phyloP scores from a whole-genome alignment of 2,113 vertebrate genomes.

The Gymnogyps californianus region DNA sequence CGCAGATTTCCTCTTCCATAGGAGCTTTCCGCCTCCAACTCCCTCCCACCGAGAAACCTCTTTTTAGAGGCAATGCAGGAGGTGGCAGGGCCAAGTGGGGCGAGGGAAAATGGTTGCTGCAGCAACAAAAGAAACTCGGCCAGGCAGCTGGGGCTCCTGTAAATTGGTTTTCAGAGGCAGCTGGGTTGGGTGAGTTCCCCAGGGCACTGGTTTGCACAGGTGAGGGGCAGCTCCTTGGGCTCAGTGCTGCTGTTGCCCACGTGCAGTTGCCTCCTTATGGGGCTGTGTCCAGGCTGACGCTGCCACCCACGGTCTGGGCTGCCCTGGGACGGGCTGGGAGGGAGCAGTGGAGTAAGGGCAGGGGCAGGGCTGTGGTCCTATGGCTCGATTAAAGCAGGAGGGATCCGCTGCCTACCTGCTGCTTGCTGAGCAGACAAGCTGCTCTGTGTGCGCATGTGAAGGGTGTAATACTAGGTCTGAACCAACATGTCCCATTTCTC shows the following conservation, averaged over 20 bases:
- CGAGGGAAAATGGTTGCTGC: neutral
- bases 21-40: neutral
- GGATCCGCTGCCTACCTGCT: neutral
- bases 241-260: neutral
- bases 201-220: neutral
- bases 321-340: neutral
- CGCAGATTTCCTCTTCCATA: neutral
- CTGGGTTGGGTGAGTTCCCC: neutral
- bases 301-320: accelerated
- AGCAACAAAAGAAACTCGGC: neutral
- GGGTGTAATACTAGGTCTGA: neutral
- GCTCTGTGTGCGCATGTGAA: neutral
- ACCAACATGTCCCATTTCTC: neutral
- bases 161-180: neutral
- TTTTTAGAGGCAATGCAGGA: neutral
- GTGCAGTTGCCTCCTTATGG: neutral
- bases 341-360: neutral
- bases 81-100: neutral
- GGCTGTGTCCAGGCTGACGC: neutral
- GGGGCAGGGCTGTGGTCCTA: neutral
- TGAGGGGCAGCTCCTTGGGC: neutral
- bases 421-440: neutral
- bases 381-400: neutral
- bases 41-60: neutral
- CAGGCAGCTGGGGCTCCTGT: neutral